These are phyloP conservation scores for Epicauta chinensis DNA, from an alignment of 1,140 invertebrate genomes.

Conservation along the genomic window DNA sequence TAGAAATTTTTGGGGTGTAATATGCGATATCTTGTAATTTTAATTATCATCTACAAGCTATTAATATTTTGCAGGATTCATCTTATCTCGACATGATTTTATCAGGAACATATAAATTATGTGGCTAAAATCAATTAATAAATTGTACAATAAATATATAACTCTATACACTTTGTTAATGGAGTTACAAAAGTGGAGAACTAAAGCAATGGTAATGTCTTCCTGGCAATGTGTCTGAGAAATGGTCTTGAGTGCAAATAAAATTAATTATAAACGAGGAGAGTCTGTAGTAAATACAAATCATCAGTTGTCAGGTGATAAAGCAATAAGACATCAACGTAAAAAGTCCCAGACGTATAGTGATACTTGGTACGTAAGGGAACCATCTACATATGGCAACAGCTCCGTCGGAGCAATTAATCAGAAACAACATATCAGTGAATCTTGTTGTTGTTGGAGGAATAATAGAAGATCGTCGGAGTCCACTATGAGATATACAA, in stretches of 20 bases:
- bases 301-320: conserved; percentile 11
- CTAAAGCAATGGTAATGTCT: conserved; percentile 5
- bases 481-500: conserved; percentile 25
- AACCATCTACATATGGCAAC: conserved; percentile 16
- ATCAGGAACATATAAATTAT: conserved; percentile 10
- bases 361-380: conserved; percentile 25
- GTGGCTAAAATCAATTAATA: conserved; percentile 12
- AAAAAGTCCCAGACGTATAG: conserved; percentile 23
- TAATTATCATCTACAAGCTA: too few relatives aligned
- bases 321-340: conserved; percentile 4
- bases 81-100: conserved; percentile 1
- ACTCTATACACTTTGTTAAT: conserved; percentile 1
- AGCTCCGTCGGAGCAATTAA: background rate
- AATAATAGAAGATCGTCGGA: conserved; percentile 10
- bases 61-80: too few relatives aligned
- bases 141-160: conserved; percentile 6
- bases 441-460: conserved; percentile 18
- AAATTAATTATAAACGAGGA: conserved; percentile 14
- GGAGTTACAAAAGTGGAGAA: background rate
- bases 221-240: conserved; percentile 5
- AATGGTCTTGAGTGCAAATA: conserved; percentile 15
- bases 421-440: conserved; percentile 5
- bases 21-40: too few relatives aligned
- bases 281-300: conserved; percentile 13
- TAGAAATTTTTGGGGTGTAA: too few relatives aligned